Conservation (phyloP, 2,888 invertebrate genomes). For the Drosophila setosimentum region DNA sequence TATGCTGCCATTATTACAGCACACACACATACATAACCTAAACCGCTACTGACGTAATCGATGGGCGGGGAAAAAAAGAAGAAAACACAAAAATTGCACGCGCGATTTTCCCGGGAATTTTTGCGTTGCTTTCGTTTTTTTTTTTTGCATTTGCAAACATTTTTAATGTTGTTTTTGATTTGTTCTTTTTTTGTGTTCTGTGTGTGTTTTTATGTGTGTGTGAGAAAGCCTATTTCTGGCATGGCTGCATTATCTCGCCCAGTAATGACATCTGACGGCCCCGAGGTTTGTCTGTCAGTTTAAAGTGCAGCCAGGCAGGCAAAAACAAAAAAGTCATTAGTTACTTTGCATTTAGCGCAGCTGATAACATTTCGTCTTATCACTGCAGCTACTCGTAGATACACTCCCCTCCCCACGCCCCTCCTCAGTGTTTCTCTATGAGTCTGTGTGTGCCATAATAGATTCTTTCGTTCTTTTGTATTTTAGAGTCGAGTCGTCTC, state of each 20-base stretch:
- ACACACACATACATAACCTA: constrained; percentile 24
- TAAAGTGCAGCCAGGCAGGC: constrained; percentile 57
- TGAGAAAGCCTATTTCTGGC: constrained; percentile 48
- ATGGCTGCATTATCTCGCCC: constrained; percentile 60
- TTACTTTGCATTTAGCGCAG: constrained; percentile 77
- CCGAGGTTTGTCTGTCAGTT: constrained; percentile 48
- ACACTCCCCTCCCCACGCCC: neutral
- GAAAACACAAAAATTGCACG: constrained; percentile 53
- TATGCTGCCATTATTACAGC: constrained; percentile 19
- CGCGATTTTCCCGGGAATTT: constrained; percentile 73
- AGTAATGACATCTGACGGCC: constrained; percentile 73
- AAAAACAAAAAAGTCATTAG: constrained; percentile 67
- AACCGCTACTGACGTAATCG: constrained; percentile 70
- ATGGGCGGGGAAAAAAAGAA: constrained; percentile 60
- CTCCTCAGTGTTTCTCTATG: neutral
- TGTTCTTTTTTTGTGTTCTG: constrained; percentile 3
- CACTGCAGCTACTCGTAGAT: constrained; percentile 24
- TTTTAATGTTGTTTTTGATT: constrained; percentile 12
- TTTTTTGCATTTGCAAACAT: constrained; percentile 1
- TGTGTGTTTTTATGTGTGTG: neutral
- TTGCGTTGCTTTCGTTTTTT: constrained; percentile 7
- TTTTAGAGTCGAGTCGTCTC: constrained; percentile 33
- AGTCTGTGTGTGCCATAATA: constrained; percentile 57
- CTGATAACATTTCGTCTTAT: constrained; percentile 63
- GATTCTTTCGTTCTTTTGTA: constrained; percentile 64